Evolutionary conservation across 1,140 invertebrate genomes (phyloP).

Genomic region (Tachypleus tridentatus): DNA sequence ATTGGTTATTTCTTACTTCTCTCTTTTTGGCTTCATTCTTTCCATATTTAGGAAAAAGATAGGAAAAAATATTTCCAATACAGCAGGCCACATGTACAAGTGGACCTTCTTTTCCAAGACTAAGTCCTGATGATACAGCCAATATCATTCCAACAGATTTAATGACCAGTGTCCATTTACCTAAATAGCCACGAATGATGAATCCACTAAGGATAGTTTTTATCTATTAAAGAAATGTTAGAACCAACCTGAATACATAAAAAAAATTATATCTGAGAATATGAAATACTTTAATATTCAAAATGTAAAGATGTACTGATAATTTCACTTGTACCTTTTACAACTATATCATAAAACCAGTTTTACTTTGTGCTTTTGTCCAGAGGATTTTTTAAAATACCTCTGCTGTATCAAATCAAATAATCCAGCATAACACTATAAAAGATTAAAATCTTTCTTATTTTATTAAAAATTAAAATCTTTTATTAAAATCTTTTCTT

Average conservation of each 20-base stretch:
- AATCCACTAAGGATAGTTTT: conserved; percentile 99
- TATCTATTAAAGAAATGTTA: conserved; percentile 33
- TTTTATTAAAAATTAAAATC: no score
- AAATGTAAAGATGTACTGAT: no score
- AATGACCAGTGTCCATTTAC: conserved; percentile 98
- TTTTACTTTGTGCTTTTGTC: no score
- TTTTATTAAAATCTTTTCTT: no score
- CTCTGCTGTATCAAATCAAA: no score
- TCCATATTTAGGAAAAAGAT: conserved; percentile 98
- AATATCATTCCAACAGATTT: conserved; percentile 72
- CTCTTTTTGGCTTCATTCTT: conserved; percentile 98
- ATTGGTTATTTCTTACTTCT: conserved; percentile 40
- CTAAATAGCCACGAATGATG: conserved; percentile 95
- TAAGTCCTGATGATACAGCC: conserved; percentile 88
- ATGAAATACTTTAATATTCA: not conserved
- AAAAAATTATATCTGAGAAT: no score
- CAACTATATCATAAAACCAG: no score
- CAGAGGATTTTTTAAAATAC: no score
- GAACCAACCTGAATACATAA: not conserved
- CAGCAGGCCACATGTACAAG: conserved; percentile 94
- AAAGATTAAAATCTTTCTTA: no score
- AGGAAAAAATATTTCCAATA: conserved; percentile 88
- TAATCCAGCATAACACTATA: no score
- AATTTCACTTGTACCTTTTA: no score
- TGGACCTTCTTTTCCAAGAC: conserved; percentile 96